Conservation (phyloP, 1,140 invertebrate genomes). For the Condylostylus longicornis region DNA sequence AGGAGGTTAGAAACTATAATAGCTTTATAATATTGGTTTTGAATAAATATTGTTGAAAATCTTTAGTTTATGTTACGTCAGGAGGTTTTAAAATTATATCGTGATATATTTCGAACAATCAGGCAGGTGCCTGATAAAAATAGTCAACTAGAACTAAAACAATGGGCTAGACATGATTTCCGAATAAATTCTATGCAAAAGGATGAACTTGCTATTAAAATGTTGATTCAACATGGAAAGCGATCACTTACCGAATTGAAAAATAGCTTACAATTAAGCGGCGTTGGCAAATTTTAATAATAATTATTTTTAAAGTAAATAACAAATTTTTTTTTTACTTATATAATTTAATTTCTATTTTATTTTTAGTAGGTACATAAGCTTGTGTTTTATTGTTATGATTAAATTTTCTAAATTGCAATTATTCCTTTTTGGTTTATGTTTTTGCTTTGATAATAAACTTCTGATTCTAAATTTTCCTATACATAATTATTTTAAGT, state of each 20-base stretch:
- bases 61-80: slow-evolving; percentile 64
- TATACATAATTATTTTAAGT: slow-evolving; percentile 18
- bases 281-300: slow-evolving; percentile 5
- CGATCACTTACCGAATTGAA: slow-evolving; percentile 49
- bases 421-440: too few species aligned
- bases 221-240: slow-evolving; percentile 50
- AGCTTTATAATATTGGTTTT: too few species aligned
- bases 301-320: too few species aligned
- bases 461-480: too few species aligned
- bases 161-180: slow-evolving; percentile 59
- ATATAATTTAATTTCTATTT: too few species aligned
- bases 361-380: too few species aligned
- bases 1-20: too few species aligned
- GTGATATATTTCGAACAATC: slow-evolving; percentile 51
- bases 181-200: slow-evolving; percentile 46
- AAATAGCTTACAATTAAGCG: slow-evolving; percentile 43
- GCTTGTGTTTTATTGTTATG: too few species aligned
- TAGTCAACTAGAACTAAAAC: slow-evolving; percentile 43
- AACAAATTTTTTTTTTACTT: too few species aligned
- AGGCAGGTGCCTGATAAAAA: slow-evolving; percentile 45
- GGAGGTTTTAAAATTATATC: slow-evolving; percentile 60
- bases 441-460: too few species aligned
- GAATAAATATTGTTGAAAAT: too few species aligned
- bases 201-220: slow-evolving; percentile 54
- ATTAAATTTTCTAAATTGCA: too few species aligned